These are phyloP conservation scores for Protobothrops flavoviridis DNA, from an alignment of 2,113 vertebrate genomes.

Conservation along the genomic window DNA sequence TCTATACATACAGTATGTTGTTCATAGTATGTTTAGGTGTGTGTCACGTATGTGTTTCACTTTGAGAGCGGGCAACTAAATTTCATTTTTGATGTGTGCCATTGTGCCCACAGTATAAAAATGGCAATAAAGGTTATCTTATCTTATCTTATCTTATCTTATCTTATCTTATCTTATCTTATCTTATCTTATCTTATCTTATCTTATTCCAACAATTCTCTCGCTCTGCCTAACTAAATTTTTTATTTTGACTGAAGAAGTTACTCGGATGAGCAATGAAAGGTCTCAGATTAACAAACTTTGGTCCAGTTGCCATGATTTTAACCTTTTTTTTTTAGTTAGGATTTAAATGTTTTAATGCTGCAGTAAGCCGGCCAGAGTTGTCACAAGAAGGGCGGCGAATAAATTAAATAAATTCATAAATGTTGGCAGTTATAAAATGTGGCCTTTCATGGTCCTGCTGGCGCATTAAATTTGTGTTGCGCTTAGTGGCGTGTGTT, in stretches of 20 bases:
- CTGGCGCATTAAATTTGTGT: neutral
- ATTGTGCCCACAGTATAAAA: no score
- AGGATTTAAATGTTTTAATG: neutral
- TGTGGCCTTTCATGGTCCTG: neutral
- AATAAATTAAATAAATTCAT: neutral
- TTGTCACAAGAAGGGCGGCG: neutral
- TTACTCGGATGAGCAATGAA: neutral
- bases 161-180: no score
- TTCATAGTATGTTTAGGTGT: no score
- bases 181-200: no score
- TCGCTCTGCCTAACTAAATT: neutral
- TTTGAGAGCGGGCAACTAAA: no score
- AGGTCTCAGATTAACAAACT: neutral
- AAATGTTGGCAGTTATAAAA: neutral
- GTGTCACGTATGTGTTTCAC: no score
- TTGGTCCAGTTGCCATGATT: neutral
- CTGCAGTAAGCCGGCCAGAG: neutral
- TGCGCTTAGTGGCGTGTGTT: neutral
- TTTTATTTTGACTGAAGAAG: neutral
- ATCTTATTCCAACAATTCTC: neutral
- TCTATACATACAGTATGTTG: no score
- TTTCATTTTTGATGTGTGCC: no score
- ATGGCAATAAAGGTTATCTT: no score
- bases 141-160: no score
- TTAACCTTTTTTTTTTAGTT: neutral